These are phyloP conservation scores for Garra rufa DNA, from an alignment of 2,113 vertebrate genomes.

Conservation along the genomic window DNA sequence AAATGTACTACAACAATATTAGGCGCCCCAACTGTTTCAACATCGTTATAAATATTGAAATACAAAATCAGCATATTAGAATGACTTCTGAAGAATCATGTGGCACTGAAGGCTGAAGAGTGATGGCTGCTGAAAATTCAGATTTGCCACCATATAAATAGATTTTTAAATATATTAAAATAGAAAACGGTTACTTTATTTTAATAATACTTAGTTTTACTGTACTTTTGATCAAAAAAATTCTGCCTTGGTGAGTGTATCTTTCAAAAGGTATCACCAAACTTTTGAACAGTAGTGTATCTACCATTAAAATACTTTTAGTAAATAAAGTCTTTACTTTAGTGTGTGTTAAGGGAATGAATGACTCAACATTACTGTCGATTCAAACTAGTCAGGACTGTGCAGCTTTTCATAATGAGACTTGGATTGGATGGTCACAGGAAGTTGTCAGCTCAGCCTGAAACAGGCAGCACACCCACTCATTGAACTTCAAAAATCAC, in stretches of 20 bases:
- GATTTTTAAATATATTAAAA: too few relatives aligned
- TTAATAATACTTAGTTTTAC: neutral
- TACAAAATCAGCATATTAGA: too few relatives aligned
- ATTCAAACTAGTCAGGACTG: neutral
- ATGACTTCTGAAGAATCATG: too few relatives aligned
- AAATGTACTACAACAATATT: too few relatives aligned
- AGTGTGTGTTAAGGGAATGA: neutral
- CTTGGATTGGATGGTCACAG: neutral
- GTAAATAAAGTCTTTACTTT: neutral
- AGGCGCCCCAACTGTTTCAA: too few relatives aligned
- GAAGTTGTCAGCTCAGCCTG: neutral
- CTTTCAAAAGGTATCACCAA: neutral
- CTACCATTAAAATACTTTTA: neutral
- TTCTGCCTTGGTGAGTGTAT: neutral
- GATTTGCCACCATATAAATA: too few relatives aligned
- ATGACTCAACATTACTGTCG: neutral
- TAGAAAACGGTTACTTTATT: neutral
- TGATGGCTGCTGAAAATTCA: too few relatives aligned
- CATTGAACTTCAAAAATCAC: constrained; percentile 3
- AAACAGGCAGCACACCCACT: neutral
- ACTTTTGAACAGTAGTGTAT: too few relatives aligned
- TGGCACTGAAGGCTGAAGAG: too few relatives aligned
- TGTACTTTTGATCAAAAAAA: neutral
- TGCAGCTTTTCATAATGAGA: neutral
- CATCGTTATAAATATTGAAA: too few relatives aligned